phyloP scores from a whole-genome alignment of 2,113 vertebrate species.

The Scomber scombrus region DNA sequence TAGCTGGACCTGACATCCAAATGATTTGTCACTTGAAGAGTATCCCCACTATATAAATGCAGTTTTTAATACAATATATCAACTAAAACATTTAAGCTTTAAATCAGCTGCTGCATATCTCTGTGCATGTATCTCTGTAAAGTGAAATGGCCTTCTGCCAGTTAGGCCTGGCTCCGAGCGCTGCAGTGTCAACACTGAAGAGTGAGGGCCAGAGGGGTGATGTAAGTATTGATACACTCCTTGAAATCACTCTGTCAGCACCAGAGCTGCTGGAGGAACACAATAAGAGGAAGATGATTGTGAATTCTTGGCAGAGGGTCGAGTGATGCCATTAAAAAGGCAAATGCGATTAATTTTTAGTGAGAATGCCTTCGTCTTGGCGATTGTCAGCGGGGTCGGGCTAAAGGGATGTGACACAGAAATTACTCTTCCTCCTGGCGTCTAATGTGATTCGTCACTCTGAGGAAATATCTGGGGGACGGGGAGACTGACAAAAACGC shows the following conservation, averaged over 20 bases:
- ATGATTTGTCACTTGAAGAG: neutral
- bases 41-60: neutral
- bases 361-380: conserved; percentile 77
- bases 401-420: conserved; percentile 86
- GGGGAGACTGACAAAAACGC: conserved; percentile 80
- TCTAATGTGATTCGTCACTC: conserved; percentile 84
- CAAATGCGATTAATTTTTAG: conserved; percentile 85
- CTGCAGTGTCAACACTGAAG: conserved; percentile 68
- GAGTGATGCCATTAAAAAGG: conserved; percentile 83
- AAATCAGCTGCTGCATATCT: conserved; percentile 22
- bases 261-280: conserved; percentile 51
- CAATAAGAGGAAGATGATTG: conserved; percentile 67
- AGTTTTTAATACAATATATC: neutral
- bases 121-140: conserved; percentile 33
- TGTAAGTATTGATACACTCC: conserved; percentile 82
- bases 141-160: conserved; percentile 72
- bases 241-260: conserved; percentile 76
- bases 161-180: conserved; percentile 55
- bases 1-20: neutral
- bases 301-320: conserved; percentile 79
- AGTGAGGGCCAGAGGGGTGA: conserved; percentile 71
- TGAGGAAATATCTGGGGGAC: conserved; percentile 78
- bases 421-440: conserved; percentile 84
- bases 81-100: conserved; percentile 24
- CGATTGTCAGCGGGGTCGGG: conserved; percentile 77